phyloP scores from a whole-genome alignment of 1,140 invertebrate species.

The Philotrypesis tridentata region DNA sequence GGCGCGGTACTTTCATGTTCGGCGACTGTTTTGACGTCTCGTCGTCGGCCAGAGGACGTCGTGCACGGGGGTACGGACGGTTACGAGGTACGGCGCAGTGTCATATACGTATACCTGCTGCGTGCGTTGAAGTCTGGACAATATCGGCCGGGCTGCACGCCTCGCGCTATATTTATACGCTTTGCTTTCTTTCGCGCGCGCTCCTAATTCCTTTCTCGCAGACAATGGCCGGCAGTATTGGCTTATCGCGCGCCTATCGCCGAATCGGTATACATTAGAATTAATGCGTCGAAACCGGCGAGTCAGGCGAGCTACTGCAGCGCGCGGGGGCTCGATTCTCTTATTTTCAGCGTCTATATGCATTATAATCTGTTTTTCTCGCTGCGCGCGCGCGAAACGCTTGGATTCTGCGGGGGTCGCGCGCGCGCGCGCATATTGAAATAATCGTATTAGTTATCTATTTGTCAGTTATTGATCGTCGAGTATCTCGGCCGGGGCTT shows the following conservation, averaged over 20 bases:
- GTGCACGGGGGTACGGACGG: neutral
- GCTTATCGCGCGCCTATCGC: conserved; percentile 19
- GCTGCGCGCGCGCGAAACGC: neutral
- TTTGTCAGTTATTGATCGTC: neutral
- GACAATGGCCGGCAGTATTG: conserved; percentile 30
- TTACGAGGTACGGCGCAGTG: neutral
- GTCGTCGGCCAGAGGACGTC: too few species aligned
- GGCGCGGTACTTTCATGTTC: neutral
- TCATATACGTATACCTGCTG: neutral
- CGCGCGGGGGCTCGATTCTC: neutral
- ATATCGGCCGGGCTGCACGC: neutral
- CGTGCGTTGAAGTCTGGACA: neutral
- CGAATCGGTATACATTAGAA: conserved; percentile 37
- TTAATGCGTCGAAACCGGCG: conserved; percentile 57
- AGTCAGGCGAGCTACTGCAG: conserved; percentile 51
- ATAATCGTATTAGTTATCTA: neutral
- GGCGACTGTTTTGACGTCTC: conserved; percentile 24
- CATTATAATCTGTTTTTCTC: conserved; percentile 12
- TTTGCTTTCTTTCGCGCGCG: conserved; percentile 26
- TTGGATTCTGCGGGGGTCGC: neutral
- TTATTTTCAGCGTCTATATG: conserved; percentile 26
- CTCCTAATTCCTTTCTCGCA: conserved; percentile 32
- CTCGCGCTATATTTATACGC: too few species aligned
- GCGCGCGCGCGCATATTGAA: neutral
- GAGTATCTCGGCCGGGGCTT: neutral